Evolutionary conservation across 1,140 invertebrate genomes (phyloP).

Genomic region (Sitophilus oryzae): DNA sequence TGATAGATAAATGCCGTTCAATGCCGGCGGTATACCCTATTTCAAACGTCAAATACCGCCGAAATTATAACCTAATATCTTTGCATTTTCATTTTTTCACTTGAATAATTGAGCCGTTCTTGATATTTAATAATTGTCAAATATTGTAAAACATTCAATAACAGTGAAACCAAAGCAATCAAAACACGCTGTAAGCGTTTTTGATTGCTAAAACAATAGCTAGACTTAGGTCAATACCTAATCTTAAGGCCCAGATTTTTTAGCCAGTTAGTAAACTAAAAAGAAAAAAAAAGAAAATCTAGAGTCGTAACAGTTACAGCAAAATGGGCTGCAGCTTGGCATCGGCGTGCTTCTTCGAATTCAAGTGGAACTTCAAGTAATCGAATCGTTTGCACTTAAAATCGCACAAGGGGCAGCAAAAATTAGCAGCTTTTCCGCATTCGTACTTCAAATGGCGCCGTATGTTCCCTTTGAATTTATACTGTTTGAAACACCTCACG

Average conservation of each 20-base stretch:
- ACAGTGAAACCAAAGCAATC: too few species aligned
- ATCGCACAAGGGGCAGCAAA: slow-evolving; percentile 43
- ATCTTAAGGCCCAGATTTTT: not conserved
- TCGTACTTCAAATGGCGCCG: slow-evolving; percentile 33
- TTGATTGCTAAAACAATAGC: too few species aligned
- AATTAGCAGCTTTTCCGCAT: slow-evolving; percentile 43
- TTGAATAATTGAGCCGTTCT: not conserved
- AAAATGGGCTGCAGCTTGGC: slow-evolving; percentile 12
- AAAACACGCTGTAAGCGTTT: too few species aligned
- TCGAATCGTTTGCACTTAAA: slow-evolving; percentile 40
- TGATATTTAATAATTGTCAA: not conserved
- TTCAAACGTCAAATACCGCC: not conserved
- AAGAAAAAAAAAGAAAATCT: not conserved
- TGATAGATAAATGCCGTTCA: too few species aligned
- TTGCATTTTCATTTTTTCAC: not conserved
- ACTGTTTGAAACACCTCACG: slow-evolving; percentile 28
- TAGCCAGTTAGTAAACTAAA: not conserved
- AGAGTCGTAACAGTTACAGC: not conserved
- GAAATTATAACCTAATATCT: not conserved
- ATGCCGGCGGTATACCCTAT: too few species aligned
- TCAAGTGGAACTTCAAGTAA: slow-evolving; percentile 31
- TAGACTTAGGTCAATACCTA: too few species aligned
- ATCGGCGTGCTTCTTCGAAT: slow-evolving; percentile 28
- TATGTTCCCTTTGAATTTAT: slow-evolving; percentile 34
- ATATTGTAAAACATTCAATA: not conserved